Conservation (phyloP, 2,113 vertebrate species). For the Willisornis vidua region DNA sequence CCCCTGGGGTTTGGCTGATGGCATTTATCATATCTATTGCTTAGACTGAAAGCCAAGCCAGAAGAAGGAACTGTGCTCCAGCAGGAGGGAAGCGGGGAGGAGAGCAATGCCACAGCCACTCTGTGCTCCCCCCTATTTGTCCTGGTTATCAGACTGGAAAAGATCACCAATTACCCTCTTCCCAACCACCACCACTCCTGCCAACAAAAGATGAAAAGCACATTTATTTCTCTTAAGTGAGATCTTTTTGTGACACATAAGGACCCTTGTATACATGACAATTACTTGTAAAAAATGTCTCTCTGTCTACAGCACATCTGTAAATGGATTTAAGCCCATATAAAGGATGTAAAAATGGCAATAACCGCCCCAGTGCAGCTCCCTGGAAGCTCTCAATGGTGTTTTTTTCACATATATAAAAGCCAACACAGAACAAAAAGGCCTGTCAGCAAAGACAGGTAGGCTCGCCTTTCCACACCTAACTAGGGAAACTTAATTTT, state of each 20-base stretch:
- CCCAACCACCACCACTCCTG: conserved; percentile 32
- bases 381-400: conserved; percentile 40
- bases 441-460: conserved; percentile 47
- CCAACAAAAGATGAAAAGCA: conserved; percentile 52
- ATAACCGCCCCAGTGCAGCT: neutral
- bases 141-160: conserved; percentile 61
- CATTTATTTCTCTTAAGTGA: conserved; percentile 68
- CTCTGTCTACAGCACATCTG: conserved; percentile 54
- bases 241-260: conserved; percentile 50
- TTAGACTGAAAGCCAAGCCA: neutral
- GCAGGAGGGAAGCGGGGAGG: neutral
- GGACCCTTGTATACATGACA: conserved; percentile 49
- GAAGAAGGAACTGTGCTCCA: neutral
- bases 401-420: conserved; percentile 59
- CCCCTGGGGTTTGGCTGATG: neutral
- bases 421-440: conserved; percentile 63
- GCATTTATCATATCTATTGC: neutral
- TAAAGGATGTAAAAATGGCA: conserved; percentile 40
- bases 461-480: conserved; percentile 16
- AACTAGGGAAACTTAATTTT: conserved; percentile 58
- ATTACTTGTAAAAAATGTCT: conserved; percentile 61
- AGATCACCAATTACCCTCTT: conserved; percentile 58
- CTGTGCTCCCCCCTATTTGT: neutral
- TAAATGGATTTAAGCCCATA: conserved; percentile 47
- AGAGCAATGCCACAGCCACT: neutral